These are phyloP conservation scores for Galaxias olidus DNA, from an alignment of 2,797 vertebrate genomes.

Conservation along the genomic window DNA sequence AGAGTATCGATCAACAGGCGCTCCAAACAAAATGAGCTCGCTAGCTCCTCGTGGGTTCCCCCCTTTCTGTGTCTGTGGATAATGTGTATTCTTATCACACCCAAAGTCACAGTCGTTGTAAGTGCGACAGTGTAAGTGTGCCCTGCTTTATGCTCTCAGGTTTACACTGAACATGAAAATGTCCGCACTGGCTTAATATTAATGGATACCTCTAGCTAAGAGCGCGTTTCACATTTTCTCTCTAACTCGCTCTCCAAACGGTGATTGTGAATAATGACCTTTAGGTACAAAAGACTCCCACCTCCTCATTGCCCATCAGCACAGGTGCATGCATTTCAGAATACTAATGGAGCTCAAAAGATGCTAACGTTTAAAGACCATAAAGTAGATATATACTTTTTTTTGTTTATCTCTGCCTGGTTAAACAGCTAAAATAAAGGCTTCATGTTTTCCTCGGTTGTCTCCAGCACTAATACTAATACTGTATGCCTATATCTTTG, in stretches of 20 bases:
- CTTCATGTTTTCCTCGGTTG: no score
- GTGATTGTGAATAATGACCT: neutral
- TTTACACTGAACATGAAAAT: no score
- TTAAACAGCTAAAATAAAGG: neutral
- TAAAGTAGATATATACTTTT: neutral
- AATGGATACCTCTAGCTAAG: neutral
- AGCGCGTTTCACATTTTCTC: neutral
- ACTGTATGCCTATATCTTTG: no score
- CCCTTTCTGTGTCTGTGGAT: no score
- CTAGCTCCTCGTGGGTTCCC: no score
- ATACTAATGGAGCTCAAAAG: neutral
- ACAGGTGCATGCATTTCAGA: neutral
- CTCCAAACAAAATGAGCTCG: neutral
- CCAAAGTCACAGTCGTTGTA: no score
- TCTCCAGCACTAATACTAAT: no score
- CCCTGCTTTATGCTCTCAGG: no score
- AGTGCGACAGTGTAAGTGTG: no score
- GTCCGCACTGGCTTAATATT: neutral
- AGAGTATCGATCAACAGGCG: slow-evolving; percentile 33
- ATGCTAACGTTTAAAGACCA: neutral
- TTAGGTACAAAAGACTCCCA: neutral
- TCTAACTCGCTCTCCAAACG: neutral
- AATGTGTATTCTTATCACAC: no score
- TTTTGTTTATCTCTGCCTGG: neutral
- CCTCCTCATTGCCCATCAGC: neutral